Base-by-base conservation (phyloP, 1,140 invertebrate genomes). In the Pseudomyrmex sp. region DNA sequence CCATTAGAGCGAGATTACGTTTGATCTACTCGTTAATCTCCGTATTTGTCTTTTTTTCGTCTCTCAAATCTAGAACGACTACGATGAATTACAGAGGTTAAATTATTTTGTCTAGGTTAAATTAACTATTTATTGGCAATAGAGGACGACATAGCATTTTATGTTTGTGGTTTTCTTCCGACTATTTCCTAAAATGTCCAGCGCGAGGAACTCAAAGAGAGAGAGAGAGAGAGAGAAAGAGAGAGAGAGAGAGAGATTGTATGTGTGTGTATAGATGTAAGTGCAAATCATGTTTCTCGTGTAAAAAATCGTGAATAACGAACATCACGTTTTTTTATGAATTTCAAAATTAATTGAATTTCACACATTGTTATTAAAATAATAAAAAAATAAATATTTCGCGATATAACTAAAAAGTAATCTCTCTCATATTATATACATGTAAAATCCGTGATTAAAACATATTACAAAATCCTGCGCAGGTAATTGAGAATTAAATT, bases 21-120 rank as follows among this genome's bases (percentile, higher is more conserved):
- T 80, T 66, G 66, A 80, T 52, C 76, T 58, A 54, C n/a, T 59
- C 35, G 66, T 72, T 80, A 70, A 80, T 80, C 76, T 72, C 46
- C 7, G 20, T 35, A 59, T 59, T 72, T 18, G n/a, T 59, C 44
- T 26, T n/a, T 80, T 70, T 70, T 72, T 70, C 35, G 10, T 48
- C 5, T 12, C 23, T 15, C 13, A 44, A 15, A 12, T 59, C 46
- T 26, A 13, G 66, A 20, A 70, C 73, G 10, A 62, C 3, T 62
- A 50, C 15, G 54, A 70, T n/a, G 54, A n/a, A 48, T 70, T 15
- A 26, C 9, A 20, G 15, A 50, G 15, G 54, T 18, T 69, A 58
- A 46, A 69, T 69, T 68, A 69, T 70, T 54, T 46, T 46, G 54
- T 59, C 56, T 26, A 3, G 10, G 12, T 2, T 13, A 59, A 61